phyloP scores from a whole-genome alignment of 2,113 vertebrate species.

The Myiagra hebetior region DNA sequence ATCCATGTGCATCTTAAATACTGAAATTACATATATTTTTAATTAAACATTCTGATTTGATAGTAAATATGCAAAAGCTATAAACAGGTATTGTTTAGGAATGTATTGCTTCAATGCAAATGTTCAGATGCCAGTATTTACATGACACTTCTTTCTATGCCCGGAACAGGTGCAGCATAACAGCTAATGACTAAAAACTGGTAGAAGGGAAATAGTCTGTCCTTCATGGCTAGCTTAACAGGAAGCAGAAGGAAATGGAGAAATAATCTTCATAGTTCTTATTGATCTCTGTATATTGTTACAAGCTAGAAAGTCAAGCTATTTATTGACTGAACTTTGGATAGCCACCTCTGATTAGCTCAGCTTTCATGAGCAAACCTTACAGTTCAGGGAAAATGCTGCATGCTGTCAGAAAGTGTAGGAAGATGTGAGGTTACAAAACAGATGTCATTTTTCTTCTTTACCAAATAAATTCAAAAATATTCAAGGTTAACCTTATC shows the following conservation, averaged over 20 bases:
- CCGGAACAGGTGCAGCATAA: neutral
- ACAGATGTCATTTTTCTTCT: constrained; percentile 58
- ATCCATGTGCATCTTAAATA: neutral
- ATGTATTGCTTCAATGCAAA: neutral
- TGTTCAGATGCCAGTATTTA: neutral
- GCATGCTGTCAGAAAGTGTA: constrained; percentile 48
- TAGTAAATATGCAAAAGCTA: neutral
- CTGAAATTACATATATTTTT: neutral
- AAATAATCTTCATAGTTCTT: constrained; percentile 55
- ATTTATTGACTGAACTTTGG: constrained; percentile 71
- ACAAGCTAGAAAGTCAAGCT: constrained; percentile 52
- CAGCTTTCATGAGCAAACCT: constrained; percentile 42
- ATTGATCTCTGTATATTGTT: constrained; percentile 66
- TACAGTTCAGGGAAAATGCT: constrained; percentile 16
- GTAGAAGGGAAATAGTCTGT: constrained; percentile 1
- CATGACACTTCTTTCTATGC: neutral
- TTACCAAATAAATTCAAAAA: constrained; percentile 37
- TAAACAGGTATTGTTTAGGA: neutral
- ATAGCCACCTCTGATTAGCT: constrained; percentile 66
- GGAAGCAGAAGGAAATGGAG: constrained; percentile 12
- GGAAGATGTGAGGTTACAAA: constrained; percentile 61
- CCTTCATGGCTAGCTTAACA: constrained; percentile 25
- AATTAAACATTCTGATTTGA: neutral
- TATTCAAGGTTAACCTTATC: constrained; percentile 48
- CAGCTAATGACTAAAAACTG: neutral